These are phyloP conservation scores for Lithobates pipiens DNA, from an alignment of 2,797 vertebrate genomes.

Conservation along the genomic window DNA sequence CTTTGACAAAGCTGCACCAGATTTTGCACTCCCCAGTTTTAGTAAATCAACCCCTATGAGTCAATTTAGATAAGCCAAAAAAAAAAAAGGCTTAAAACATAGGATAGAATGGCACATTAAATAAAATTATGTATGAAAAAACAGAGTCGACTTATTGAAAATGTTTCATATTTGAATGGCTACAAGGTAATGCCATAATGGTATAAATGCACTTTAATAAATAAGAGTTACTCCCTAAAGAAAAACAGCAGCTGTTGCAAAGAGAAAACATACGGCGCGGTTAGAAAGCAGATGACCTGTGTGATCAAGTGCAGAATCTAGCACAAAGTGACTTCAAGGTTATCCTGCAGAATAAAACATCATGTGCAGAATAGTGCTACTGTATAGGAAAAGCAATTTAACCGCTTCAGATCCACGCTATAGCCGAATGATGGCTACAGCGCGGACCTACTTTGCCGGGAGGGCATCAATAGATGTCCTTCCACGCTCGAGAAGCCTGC, in stretches of 20 bases:
- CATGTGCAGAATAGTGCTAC: background rate
- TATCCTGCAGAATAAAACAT: background rate
- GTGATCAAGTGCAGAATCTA: slow-evolving; percentile 35
- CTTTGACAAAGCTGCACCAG: too few species aligned
- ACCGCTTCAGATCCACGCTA: too few species aligned
- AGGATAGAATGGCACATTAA: background rate
- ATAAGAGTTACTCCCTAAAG: slow-evolving; percentile 33
- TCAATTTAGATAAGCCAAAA: too few species aligned
- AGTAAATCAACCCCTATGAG: too few species aligned
- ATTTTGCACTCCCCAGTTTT: too few species aligned
- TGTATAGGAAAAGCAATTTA: background rate
- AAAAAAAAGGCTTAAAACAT: too few species aligned
- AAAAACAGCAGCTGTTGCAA: slow-evolving; percentile 44
- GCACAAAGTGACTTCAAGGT: slow-evolving; percentile 45
- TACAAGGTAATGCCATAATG: background rate
- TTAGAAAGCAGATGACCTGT: slow-evolving; percentile 31
- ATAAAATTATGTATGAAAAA: background rate
- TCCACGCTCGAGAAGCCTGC: too few species aligned
- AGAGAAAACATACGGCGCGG: slow-evolving; percentile 43
- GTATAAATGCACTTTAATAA: slow-evolving; percentile 32
- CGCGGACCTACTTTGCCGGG: too few species aligned
- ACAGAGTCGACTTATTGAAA: background rate
- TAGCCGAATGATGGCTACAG: too few species aligned
- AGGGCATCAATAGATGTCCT: too few species aligned
- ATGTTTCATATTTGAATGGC: background rate